Conservation (phyloP, 2,113 vertebrate species). For the Hemiscyllium ocellatum region DNA sequence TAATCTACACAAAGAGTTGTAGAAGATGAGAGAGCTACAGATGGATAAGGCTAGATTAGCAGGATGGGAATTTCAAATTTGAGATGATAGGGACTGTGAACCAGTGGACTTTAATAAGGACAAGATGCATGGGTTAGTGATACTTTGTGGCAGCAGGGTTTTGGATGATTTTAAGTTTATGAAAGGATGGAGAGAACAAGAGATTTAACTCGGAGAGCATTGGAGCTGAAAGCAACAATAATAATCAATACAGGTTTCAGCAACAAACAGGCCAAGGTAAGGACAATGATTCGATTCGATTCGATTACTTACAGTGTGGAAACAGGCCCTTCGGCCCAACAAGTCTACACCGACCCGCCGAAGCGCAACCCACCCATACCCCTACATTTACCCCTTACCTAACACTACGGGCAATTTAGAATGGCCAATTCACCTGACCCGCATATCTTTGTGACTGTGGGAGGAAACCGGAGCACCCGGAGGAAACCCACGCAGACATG, state of each 20-base stretch:
- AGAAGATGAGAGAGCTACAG: neutral
- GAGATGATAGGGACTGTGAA: neutral
- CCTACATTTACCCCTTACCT: no score
- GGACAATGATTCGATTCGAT: no score
- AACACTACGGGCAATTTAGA: no score
- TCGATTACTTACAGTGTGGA: no score
- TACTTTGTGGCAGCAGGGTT: neutral
- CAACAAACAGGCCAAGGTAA: neutral
- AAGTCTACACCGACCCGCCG: no score
- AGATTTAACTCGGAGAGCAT: neutral
- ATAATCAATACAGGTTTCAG: no score
- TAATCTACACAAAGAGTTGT: neutral
- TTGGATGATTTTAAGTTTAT: neutral
- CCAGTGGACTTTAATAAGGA: neutral
- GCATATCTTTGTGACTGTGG: no score
- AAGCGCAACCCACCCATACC: no score
- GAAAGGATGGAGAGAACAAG: neutral
- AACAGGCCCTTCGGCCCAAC: no score
- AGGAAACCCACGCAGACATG: no score
- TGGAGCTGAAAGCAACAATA: neutral
- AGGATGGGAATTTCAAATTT: neutral
- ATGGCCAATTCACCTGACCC: no score
- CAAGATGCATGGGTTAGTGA: neutral
- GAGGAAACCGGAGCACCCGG: no score
- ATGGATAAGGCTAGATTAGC: neutral